Conservation (phyloP, 2,888 invertebrate genomes). For the Seladonia tumulorum region DNA sequence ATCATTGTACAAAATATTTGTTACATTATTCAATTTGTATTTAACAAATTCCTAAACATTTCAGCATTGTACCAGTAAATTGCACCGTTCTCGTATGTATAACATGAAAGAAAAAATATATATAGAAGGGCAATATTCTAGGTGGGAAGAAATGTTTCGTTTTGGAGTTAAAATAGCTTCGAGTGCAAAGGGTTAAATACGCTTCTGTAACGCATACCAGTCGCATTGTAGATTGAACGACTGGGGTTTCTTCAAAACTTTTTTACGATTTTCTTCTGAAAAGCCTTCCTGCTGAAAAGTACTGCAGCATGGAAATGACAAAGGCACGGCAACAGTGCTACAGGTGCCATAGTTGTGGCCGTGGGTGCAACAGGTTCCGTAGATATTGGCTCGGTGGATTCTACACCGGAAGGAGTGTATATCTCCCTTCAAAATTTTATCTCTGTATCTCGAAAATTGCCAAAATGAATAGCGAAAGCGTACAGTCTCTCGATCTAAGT, state of each 20-base stretch:
- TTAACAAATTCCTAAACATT: too few species aligned
- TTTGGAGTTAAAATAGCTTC: too few species aligned
- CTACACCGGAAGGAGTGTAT: background rate
- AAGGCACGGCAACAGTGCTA: background rate
- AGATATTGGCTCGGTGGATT: background rate
- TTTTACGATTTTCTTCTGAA: background rate
- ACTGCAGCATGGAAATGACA: background rate
- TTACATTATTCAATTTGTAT: too few species aligned
- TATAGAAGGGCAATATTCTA: too few species aligned
- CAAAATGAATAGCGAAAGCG: background rate
- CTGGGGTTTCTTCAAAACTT: background rate
- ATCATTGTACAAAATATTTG: too few species aligned
- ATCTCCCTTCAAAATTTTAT: background rate
- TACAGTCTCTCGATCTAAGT: background rate
- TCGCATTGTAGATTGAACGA: background rate
- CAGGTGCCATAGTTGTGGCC: conserved; percentile 1
- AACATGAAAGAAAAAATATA: too few species aligned
- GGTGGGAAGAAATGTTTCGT: too few species aligned
- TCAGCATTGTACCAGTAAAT: too few species aligned
- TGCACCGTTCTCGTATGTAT: too few species aligned
- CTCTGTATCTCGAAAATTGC: background rate
- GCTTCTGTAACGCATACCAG: too few species aligned
- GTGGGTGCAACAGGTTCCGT: background rate
- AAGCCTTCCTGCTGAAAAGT: background rate
- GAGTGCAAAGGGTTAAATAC: too few species aligned